phyloP scores from a whole-genome alignment of 2,797 vertebrate genomes.

The Dermochelys coriacea region DNA sequence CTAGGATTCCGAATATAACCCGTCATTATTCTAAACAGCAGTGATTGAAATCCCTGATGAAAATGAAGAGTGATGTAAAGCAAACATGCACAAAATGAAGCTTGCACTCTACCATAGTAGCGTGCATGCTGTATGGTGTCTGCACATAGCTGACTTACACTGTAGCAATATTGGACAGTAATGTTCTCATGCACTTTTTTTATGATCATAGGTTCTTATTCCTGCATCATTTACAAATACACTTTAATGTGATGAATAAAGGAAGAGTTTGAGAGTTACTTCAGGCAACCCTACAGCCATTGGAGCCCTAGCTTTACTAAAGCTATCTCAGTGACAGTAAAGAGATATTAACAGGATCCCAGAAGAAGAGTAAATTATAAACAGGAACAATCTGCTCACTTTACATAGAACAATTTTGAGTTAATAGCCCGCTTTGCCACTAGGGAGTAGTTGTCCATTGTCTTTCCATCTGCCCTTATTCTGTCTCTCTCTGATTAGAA shows the following conservation, averaged over 20 bases:
- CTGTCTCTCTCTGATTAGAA: slow-evolving; percentile 48
- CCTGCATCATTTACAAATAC: neutral
- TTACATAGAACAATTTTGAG: slow-evolving; percentile 18
- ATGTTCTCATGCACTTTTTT: neutral
- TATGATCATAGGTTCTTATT: neutral
- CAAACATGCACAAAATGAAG: neutral
- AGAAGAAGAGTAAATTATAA: slow-evolving; percentile 57
- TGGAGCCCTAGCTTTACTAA: slow-evolving; percentile 2
- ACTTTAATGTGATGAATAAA: slow-evolving; percentile 6
- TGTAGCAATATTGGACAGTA: neutral
- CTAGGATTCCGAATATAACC: neutral
- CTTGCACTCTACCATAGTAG: neutral
- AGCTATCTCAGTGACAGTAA: slow-evolving; percentile 23
- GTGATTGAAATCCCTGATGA: neutral
- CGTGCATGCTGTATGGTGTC: accelerated
- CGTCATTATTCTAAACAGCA: slow-evolving; percentile 3
- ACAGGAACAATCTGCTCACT: slow-evolving; percentile 47
- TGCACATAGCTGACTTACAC: neutral
- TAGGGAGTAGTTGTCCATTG: slow-evolving; percentile 29
- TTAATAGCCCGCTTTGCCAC: slow-evolving; percentile 41
- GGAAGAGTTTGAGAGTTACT: neutral
- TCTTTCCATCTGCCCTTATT: slow-evolving; percentile 40
- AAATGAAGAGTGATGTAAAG: neutral
- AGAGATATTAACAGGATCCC: slow-evolving; percentile 38
- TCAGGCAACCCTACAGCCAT: neutral